Conservation (phyloP, 2,113 vertebrate species). For the Psephotus haematonotus region DNA sequence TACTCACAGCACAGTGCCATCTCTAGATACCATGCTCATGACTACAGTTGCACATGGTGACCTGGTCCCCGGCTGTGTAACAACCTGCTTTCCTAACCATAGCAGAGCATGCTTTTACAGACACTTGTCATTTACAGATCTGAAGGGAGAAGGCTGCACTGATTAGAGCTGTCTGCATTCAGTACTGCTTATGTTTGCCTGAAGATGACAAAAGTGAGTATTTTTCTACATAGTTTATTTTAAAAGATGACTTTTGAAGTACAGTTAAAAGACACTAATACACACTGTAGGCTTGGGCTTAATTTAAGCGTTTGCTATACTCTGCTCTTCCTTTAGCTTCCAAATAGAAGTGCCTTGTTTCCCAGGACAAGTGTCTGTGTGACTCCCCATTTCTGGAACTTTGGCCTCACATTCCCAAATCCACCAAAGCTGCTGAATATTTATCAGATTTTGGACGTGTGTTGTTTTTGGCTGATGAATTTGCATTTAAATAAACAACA, state of each 20-base stretch:
- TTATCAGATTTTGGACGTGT: background rate
- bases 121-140: background rate
- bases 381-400: background rate
- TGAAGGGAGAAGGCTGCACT: background rate
- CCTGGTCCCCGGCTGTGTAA: fast-evolving
- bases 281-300: background rate
- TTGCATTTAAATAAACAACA: constrained; percentile 59
- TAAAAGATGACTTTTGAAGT: background rate
- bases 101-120: background rate
- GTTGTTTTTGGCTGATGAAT: background rate
- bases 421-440: constrained; percentile 16
- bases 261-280: background rate
- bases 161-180: background rate
- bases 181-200: background rate
- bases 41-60: background rate
- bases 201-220: background rate
- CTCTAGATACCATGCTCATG: background rate
- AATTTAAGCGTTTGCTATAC: background rate
- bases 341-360: background rate
- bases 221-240: background rate
- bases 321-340: background rate
- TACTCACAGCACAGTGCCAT: background rate
- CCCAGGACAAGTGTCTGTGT: background rate
- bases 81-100: background rate
- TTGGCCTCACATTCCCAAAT: background rate